Conservation (phyloP, 2,113 vertebrate genomes). For the Rhabdomys dilectus region DNA sequence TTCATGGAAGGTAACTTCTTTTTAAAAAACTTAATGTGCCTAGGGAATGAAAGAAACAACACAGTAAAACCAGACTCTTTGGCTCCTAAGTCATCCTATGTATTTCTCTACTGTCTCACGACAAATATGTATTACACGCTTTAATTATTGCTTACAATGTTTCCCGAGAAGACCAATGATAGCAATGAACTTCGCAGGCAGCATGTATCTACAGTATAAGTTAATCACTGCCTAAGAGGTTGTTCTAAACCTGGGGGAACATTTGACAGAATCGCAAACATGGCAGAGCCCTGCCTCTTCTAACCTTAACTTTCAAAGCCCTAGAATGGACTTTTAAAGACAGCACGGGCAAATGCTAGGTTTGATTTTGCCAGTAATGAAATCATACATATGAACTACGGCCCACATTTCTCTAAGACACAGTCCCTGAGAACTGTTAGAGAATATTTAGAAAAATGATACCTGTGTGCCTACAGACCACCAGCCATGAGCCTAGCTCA, state of each 20-base stretch:
- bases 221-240: not conserved
- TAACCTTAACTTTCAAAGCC: not conserved
- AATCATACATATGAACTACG: not conserved
- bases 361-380: not conserved
- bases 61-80: not conserved
- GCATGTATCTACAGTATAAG: not conserved
- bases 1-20: constrained; percentile 11
- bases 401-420: not conserved
- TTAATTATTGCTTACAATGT: constrained; percentile 10
- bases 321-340: not conserved
- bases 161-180: not conserved
- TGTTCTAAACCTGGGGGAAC: not conserved
- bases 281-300: not conserved
- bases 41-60: not conserved
- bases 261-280: constrained; percentile 15
- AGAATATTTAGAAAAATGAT: not conserved
- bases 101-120: not conserved
- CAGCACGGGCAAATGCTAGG: constrained; percentile 2
- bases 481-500: not conserved
- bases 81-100: not conserved
- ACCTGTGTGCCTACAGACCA: not conserved
- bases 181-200: not conserved
- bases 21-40: not conserved
- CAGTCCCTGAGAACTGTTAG: not conserved
- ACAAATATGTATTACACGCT: not conserved